Percentiles rank a stretch among this genome's conserved stretches.
These are phyloP conservation scores for Tortricodes alternella DNA, from an alignment of 2,888 invertebrate species.

Conservation along the genomic window DNA sequence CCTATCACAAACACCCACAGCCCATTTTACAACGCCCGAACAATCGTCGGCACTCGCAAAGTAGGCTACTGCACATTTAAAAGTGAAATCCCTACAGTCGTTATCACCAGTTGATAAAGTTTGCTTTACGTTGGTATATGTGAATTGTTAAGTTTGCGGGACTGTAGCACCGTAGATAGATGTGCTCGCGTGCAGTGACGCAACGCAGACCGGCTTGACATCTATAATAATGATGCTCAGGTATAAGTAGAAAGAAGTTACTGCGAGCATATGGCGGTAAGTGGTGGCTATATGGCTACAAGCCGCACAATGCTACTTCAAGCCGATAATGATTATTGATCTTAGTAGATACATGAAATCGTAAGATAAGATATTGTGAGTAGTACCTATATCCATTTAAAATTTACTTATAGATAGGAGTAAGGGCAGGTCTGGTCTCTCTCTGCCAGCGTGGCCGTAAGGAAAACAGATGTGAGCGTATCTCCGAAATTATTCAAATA, in stretches of 20 bases:
- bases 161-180: conserved; percentile 51
- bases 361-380: no score
- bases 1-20: conserved; percentile 1
- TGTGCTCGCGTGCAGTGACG: conserved; percentile 58
- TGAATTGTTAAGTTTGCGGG: conserved; percentile 27
- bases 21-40: not conserved
- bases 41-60: conserved; percentile 10
- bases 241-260: conserved; percentile 28
- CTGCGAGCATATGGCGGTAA: not conserved
- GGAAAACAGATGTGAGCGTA: no score
- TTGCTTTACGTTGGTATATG: conserved; percentile 34
- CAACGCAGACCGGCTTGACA: conserved; percentile 52
- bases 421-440: no score
- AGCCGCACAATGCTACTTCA: not conserved
- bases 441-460: no score
- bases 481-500: no score
- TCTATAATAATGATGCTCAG: conserved; percentile 29
- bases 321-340: not conserved
- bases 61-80: conserved; percentile 20
- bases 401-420: no score
- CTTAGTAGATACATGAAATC: no score
- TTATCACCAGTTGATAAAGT: conserved; percentile 31
- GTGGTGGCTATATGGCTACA: not conserved
- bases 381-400: no score
- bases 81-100: not conserved